Base-by-base conservation (phyloP, 1,140 invertebrate genomes). In the Caenorhabditis briggsae region DNA sequence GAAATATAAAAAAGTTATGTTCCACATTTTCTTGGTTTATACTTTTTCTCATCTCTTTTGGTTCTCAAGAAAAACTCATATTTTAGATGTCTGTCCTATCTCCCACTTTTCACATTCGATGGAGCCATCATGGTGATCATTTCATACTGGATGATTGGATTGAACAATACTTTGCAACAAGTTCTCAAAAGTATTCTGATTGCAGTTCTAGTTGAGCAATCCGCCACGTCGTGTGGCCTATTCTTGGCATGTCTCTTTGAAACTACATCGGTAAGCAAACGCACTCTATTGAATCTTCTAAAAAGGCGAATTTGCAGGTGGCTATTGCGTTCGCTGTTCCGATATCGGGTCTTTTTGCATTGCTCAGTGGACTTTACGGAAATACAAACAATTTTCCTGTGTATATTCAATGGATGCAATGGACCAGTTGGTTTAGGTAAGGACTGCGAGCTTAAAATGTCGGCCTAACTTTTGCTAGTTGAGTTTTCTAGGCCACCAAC, bases 341-440 rank as follows among this genome's bases (percentile, higher is more conserved):
- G n/a, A 33, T 92, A n/a, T 58, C 92, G 3, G 90, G 90, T 12
- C 59, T 92, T 20, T 84, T 92, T 43, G 91, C 91, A 14, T 82
- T 92, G 18, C 91, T 92, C 43, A 92, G 91, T 70, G 91, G 91
- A 56, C 82, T 92, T 8, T 92, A 87, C 82, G 90, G 91, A 0
- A 92, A 92, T 82, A 89, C 92, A 8, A 90, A 89, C 16, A 84
- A 87, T 9, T 78, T 92, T 25, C 91, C 91, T 33, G 58, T 56
- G 3, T 92, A 89, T 55, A 90, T 92, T 82, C 85, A 84, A 20
- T 91, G 90, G 91, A 86, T 90, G 6, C 90, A 91, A 64, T 92
- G 92, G 56, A 61, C 92, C n/a, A 89, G 86, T 61, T 91, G 91
- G 91, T 91, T 92, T 84, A 86, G 91, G 83, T 91, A 90, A 43